Evolutionary conservation across 1,140 invertebrate genomes (phyloP), one percentile per base, ranked within the genome.

Genomic region (Bathynomus jamesi): DNA sequence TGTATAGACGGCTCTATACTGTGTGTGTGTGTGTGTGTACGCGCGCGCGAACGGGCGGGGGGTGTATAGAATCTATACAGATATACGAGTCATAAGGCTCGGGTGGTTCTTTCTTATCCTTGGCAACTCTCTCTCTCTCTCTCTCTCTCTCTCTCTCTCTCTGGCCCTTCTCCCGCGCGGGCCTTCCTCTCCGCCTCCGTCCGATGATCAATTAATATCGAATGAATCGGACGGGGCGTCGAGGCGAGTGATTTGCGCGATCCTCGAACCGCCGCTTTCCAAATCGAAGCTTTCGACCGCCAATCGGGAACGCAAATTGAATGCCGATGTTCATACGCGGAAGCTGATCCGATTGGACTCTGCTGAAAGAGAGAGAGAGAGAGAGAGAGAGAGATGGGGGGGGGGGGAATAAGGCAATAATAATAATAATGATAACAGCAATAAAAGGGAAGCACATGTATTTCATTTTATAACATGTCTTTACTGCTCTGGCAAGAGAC

Each of bases 391-490:
- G 40, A 53, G 40, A 53, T 11, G 21, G 40, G 21, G 40, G 21
- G 40, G 21, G 40, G 21, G 40, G 21, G 40, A 53, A 21, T 17
- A 21, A 53, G 40, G 21, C 11, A 53, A 53, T 53, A n/a, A n/a
- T n/a, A n/a, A n/a, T n/a, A n/a, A n/a, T n/a, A n/a, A n/a, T n/a
- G n/a, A n/a, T n/a, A n/a, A n/a, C n/a, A n/a, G n/a, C n/a, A n/a
- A n/a, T n/a, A n/a, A n/a, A n/a, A 69, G 8, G 31, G 11, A 30
- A 13, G 46, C 3, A 30, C 21, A 65, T 65, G 61, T 69, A 65
- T 69, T 29, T 69, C 28, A 64, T 64, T 69, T 64, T 69, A 69
- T 69, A 30, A 28, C 21, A 31, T 28, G n/a, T n/a, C n/a, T n/a
- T n/a, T n/a, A n/a, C n/a, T n/a, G n/a, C n/a, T n/a, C n/a, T n/a